Percentiles rank a stretch among this genome's conserved stretches.
These are phyloP conservation scores for Aphidoletes aphidimyza DNA, from an alignment of 2,888 invertebrate genomes.

Conservation along the genomic window DNA sequence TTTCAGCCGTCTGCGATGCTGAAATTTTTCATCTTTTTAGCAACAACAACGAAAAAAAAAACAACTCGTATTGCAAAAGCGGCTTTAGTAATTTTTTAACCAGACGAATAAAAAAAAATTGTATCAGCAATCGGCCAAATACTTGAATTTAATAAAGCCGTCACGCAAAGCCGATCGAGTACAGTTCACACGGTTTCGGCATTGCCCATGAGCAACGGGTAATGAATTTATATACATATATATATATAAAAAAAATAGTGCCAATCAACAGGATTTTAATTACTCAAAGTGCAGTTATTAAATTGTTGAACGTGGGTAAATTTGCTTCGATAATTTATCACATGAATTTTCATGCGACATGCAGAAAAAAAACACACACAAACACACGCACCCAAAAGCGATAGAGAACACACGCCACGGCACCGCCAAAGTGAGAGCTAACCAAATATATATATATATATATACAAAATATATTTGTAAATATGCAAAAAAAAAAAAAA, in stretches of 20 bases:
- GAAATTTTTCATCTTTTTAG: too few relatives aligned
- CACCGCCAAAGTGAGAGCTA: background rate
- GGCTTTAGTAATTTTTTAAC: background rate
- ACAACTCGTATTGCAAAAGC: background rate
- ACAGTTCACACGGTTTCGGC: background rate
- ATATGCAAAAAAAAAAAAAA: too few relatives aligned
- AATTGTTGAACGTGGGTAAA: constrained; percentile 45
- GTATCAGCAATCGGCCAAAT: background rate
- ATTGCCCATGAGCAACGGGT: background rate
- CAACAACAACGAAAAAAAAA: background rate
- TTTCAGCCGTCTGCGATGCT: background rate
- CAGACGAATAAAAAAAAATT: background rate
- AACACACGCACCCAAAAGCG: background rate
- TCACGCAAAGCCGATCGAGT: background rate
- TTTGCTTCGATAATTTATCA: constrained; percentile 45
- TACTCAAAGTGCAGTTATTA: constrained; percentile 17
- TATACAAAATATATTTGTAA: too few relatives aligned
- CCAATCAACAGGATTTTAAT: constrained; percentile 49
- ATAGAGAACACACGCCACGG: background rate
- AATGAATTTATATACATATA: too few relatives aligned
- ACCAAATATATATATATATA: constrained; percentile 23
- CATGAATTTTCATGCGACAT: background rate
- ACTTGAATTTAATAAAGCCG: constrained; percentile 41
- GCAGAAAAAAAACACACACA: background rate
- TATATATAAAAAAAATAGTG: constrained; percentile 8